A percentile compares a stretch with the other conserved stretches of the same genome.
Evolutionary conservation across 2,797 vertebrate genomes (phyloP).

Genomic region (Takifugu ocellatus): DNA sequence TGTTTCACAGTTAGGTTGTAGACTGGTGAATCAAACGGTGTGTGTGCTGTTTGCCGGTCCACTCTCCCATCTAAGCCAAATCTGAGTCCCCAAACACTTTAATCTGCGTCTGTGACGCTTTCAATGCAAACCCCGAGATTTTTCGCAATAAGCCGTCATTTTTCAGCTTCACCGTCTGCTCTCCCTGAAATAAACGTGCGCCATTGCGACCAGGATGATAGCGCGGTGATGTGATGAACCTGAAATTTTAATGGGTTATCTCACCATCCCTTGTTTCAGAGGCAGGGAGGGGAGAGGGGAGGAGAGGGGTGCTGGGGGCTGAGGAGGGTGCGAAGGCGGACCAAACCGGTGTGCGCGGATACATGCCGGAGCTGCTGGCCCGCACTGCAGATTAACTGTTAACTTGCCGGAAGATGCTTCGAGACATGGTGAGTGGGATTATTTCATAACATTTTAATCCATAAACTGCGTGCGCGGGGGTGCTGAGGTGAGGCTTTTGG

Average conservation of each 20-base stretch:
- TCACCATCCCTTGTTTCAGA: slow-evolving; percentile 54
- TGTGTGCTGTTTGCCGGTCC: neutral
- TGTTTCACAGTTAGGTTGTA: slow-evolving; percentile 40
- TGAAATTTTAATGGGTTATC: slow-evolving; percentile 48
- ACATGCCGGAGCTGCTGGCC: slow-evolving; percentile 77
- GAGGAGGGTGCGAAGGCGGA: slow-evolving; percentile 63
- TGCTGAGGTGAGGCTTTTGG: neutral
- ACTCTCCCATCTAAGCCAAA: neutral
- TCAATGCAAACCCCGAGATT: neutral
- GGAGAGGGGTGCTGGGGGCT: slow-evolving; percentile 25
- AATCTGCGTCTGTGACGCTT: no score
- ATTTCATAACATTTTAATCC: neutral
- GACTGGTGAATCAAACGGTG: neutral
- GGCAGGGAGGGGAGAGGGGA: slow-evolving; percentile 35
- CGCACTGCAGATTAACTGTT: slow-evolving; percentile 85
- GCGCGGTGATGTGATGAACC: slow-evolving; percentile 25
- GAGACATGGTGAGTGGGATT: slow-evolving; percentile 66
- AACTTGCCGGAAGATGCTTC: slow-evolving; percentile 55
- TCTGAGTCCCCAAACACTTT: neutral
- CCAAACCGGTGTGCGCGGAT: slow-evolving; percentile 80
- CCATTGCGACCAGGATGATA: neutral
- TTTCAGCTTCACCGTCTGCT: neutral
- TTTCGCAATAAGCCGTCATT: neutral
- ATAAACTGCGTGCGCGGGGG: neutral
- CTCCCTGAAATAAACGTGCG: neutral